A percentile compares a stretch with the other conserved stretches of the same genome.
Conservation (phyloP, 2,797 vertebrate species). For the Iguana delicatissima region DNA sequence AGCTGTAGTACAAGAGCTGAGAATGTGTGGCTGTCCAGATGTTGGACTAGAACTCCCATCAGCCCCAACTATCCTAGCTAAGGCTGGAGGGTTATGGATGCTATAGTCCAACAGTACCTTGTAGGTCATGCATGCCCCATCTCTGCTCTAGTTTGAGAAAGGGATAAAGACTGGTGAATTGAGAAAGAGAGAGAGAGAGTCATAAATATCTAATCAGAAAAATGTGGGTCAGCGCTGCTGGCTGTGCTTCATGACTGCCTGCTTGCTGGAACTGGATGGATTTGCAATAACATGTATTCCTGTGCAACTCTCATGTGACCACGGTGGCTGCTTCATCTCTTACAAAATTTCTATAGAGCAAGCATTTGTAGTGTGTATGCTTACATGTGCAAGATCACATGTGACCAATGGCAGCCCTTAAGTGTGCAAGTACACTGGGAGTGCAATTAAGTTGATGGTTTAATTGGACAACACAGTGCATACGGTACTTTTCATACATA, state of each 20-base stretch:
- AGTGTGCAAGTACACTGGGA: background rate
- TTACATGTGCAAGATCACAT: background rate
- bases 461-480: background rate
- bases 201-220: slow-evolving; percentile 46
- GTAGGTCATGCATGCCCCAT: background rate
- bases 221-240: slow-evolving; percentile 50
- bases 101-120: background rate
- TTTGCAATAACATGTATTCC: background rate
- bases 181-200: slow-evolving; percentile 26
- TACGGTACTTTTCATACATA: background rate
- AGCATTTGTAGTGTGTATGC: background rate
- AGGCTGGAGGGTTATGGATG: background rate
- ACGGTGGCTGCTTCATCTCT: background rate
- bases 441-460: background rate
- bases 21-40: background rate
- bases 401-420: background rate
- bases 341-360: background rate
- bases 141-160: background rate
- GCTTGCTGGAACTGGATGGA: background rate
- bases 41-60: background rate
- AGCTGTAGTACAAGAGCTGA: background rate
- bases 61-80: background rate
- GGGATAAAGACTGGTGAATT: background rate
- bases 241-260: background rate
- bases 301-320: background rate